A percentile compares a stretch with the other conserved stretches of the same genome.
Conservation (phyloP, 1,140 invertebrate genomes). For the Nephila pilipes region DNA sequence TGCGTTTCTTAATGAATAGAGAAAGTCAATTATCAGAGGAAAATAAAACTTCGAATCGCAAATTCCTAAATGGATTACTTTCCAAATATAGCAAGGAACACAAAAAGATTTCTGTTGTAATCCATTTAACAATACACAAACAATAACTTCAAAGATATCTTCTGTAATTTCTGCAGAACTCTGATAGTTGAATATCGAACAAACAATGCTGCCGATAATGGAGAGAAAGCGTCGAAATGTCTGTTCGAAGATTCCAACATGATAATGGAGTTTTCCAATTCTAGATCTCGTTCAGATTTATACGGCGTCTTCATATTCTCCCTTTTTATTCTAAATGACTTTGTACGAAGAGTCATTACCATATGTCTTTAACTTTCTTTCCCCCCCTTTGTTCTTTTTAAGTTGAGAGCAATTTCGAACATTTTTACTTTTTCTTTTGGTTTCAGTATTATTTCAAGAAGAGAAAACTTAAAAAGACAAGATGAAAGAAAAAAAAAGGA, state of each 20-base stretch:
- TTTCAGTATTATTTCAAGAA: constrained; percentile 3
- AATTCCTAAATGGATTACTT: too few species aligned
- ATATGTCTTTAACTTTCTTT: constrained; percentile 56
- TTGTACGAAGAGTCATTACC: constrained; percentile 58
- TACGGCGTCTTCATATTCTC: constrained; percentile 46
- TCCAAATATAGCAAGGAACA: too few species aligned
- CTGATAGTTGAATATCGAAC: constrained; percentile 8
- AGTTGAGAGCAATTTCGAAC: constrained; percentile 27
- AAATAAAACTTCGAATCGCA: too few species aligned
- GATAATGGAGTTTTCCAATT: constrained; percentile 59
- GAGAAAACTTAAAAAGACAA: background rate
- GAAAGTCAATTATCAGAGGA: too few species aligned
- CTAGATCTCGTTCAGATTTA: constrained; percentile 24
- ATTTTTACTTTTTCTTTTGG: background rate
- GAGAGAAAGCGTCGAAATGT: background rate
- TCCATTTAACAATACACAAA: too few species aligned
- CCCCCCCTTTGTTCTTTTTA: constrained; percentile 23
- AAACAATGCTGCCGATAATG: background rate
- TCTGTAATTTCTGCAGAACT: background rate
- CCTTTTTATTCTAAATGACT: constrained; percentile 59
- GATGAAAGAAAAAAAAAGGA: background rate
- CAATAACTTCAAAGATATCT: background rate
- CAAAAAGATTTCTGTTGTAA: too few species aligned
- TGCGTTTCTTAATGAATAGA: too few species aligned
- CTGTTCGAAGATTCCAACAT: background rate